Conservation (phyloP, 2,113 vertebrate species). For the Sialia sialis region DNA sequence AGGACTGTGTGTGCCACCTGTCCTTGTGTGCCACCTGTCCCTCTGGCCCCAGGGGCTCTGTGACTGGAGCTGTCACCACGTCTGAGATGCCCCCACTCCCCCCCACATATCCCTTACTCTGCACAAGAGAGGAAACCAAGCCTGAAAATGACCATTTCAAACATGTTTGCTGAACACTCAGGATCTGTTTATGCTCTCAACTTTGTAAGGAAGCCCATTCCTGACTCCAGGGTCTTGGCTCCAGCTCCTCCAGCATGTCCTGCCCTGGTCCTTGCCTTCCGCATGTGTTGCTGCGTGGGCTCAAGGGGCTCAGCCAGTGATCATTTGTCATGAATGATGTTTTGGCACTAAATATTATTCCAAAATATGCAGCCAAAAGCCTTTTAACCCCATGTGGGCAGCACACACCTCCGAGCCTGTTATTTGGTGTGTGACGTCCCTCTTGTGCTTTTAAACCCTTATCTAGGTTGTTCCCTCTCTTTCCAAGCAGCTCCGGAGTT, state of each 20-base stretch:
- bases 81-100: background rate
- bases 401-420: background rate
- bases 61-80: background rate
- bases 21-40: background rate
- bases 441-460: background rate
- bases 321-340: background rate
- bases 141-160: background rate
- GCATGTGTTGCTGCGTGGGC: fast-evolving
- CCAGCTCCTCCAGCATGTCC: background rate
- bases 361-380: background rate
- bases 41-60: background rate
- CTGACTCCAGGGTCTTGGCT: background rate
- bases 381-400: background rate
- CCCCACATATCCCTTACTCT: fast-evolving
- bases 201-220: background rate
- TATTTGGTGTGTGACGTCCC: background rate
- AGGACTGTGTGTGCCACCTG: background rate
- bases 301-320: background rate
- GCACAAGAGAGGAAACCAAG: background rate
- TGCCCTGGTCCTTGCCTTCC: background rate
- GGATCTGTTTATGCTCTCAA: background rate
- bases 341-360: background rate
- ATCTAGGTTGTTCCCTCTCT: background rate
- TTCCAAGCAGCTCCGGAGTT: background rate
- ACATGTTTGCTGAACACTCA: fast-evolving